Conservation (phyloP, 2,888 invertebrate genomes). For the Sinopyrophorus schimmeli region DNA sequence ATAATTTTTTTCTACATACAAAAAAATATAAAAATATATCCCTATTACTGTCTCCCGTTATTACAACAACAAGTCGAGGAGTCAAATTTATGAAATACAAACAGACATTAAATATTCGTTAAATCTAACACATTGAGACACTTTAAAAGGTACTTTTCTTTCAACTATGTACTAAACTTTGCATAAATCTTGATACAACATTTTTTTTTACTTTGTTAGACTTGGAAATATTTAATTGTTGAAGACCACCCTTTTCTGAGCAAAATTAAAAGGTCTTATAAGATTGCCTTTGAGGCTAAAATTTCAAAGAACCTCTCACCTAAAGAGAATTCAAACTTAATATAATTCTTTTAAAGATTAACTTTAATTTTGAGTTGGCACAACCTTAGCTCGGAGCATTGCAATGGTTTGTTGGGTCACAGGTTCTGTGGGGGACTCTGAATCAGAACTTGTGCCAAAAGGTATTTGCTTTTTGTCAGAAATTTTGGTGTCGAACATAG, state of each 20-base stretch:
- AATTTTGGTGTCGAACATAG: slow-evolving; percentile 31
- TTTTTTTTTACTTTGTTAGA: background rate
- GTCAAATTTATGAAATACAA: slow-evolving; percentile 27
- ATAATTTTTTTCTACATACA: slow-evolving; percentile 48
- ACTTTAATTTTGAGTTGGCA: slow-evolving; percentile 44
- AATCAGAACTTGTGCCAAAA: slow-evolving; percentile 57
- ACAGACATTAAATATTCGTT: slow-evolving; percentile 15
- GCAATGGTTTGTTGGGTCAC: slow-evolving; percentile 55
- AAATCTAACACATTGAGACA: slow-evolving; percentile 27
- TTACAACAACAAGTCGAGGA: slow-evolving; percentile 30
- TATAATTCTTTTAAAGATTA: too few species aligned
- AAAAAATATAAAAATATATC: slow-evolving; percentile 54
- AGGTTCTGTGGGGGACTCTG: slow-evolving; percentile 60
- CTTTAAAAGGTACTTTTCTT: slow-evolving; percentile 28
- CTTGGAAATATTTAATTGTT: too few species aligned
- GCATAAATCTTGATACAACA: slow-evolving; percentile 8
- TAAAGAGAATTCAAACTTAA: too few species aligned
- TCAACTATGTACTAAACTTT: slow-evolving; percentile 15
- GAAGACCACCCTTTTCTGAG: too few species aligned
- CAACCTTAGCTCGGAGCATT: slow-evolving; percentile 53
- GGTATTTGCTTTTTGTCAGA: slow-evolving; percentile 40
- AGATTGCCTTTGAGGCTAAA: too few species aligned
- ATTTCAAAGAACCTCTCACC: too few species aligned
- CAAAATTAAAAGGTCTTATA: too few species aligned
- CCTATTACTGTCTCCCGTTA: slow-evolving; percentile 44